These are phyloP conservation scores for Gallinago media DNA, from an alignment of 2,113 vertebrate species.

Conservation along the genomic window DNA sequence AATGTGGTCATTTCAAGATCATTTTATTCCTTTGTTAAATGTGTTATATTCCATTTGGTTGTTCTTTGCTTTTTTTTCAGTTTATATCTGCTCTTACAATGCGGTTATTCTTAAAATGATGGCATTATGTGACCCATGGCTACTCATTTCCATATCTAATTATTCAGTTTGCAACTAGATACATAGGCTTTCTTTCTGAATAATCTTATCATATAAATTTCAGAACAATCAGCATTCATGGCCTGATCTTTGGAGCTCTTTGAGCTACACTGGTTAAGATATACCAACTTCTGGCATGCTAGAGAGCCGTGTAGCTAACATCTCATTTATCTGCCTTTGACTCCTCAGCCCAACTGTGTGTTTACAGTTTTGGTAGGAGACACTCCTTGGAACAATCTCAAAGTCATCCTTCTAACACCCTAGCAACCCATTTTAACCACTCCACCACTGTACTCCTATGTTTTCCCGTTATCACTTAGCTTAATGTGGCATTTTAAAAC, in stretches of 20 bases:
- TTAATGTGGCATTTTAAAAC: neutral
- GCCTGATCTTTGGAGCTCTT: neutral
- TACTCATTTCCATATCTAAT: constrained; percentile 4
- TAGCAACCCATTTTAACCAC: neutral
- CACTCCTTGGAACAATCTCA: neutral
- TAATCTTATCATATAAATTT: neutral
- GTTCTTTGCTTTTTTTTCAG: neutral
- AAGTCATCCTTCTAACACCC: neutral
- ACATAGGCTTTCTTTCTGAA: neutral
- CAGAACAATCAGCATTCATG: neutral
- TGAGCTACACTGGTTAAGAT: neutral
- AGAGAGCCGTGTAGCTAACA: neutral
- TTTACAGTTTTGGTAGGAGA: neutral
- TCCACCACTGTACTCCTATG: neutral
- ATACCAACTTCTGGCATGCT: neutral
- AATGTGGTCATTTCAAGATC: neutral
- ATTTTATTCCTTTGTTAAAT: neutral
- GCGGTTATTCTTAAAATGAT: constrained; percentile 4
- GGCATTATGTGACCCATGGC: neutral
- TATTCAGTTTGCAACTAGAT: neutral
- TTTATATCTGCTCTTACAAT: neutral
- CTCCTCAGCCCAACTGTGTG: neutral
- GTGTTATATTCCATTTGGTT: neutral
- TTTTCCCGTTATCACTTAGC: neutral
- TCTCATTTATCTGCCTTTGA: neutral